phyloP scores from a whole-genome alignment of 2,797 vertebrate species.

The Myotis planiceps region DNA sequence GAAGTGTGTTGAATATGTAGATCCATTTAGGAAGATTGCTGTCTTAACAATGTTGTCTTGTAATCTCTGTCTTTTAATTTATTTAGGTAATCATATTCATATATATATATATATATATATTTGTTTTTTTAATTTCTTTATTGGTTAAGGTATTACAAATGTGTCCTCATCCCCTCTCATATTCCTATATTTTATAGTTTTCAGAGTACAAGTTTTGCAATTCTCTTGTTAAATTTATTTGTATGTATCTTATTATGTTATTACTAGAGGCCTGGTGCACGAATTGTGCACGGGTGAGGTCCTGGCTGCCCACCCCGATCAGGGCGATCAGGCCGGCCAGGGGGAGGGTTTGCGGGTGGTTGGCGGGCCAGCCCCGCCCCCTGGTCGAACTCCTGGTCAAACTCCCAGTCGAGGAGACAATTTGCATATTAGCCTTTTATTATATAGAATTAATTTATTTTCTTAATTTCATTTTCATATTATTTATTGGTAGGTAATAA shows the following conservation, averaged over 20 bases:
- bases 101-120: not conserved
- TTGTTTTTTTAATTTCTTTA: too few species aligned
- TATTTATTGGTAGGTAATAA: not conserved
- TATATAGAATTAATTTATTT: not conserved
- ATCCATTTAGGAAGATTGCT: not conserved
- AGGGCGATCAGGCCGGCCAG: too few species aligned
- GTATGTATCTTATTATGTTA: not conserved
- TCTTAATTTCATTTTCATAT: not conserved
- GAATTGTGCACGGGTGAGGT: too few species aligned
- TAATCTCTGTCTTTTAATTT: conserved; percentile 10
- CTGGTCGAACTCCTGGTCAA: too few species aligned
- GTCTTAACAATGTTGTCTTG: not conserved
- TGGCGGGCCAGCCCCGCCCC: too few species aligned
- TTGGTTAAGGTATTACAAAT: too few species aligned
- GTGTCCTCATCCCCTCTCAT: not conserved
- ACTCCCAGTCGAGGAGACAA: too few species aligned
- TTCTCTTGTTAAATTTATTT: not conserved
- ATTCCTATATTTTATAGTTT: conserved; percentile 19
- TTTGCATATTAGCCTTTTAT: not conserved
- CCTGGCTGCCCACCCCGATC: too few species aligned
- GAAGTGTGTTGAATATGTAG: not conserved
- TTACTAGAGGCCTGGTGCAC: too few species aligned
- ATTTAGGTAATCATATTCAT: conserved; percentile 1
- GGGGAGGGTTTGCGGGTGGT: too few species aligned
- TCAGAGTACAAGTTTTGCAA: not conserved